A percentile compares a stretch with the other conserved stretches of the same genome.
These are phyloP conservation scores for Pithys albifrons DNA, from an alignment of 2,113 vertebrate species.

Conservation along the genomic window DNA sequence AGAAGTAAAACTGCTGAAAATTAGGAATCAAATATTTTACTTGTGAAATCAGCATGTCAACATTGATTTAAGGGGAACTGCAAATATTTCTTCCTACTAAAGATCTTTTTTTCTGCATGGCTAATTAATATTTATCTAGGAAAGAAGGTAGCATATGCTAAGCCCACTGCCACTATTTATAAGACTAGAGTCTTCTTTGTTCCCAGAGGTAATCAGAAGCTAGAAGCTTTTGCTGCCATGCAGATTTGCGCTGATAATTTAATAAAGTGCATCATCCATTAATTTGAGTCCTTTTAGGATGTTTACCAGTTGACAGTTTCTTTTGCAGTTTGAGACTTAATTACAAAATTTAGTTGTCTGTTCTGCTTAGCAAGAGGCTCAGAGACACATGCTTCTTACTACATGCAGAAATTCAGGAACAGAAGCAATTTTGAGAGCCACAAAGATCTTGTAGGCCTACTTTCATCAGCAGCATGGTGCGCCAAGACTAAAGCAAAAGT, in stretches of 20 bases:
- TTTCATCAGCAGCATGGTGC: neutral
- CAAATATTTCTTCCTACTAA: neutral
- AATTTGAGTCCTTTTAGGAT: slow-evolving; percentile 45
- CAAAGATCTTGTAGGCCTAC: neutral
- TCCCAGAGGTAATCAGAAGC: slow-evolving; percentile 45
- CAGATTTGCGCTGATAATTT: slow-evolving; percentile 55
- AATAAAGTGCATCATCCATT: slow-evolving; percentile 42
- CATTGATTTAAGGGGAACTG: neutral
- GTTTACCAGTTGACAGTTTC: slow-evolving; percentile 34
- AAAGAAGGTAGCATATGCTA: slow-evolving; percentile 48
- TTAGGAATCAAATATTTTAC: neutral
- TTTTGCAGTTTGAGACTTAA: neutral
- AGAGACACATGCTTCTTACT: neutral
- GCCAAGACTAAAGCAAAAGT: neutral
- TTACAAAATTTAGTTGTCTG: neutral
- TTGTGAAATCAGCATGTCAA: neutral
- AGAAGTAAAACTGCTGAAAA: neutral
- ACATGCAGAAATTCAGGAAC: neutral
- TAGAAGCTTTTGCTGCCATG: slow-evolving; percentile 39
- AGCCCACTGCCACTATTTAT: slow-evolving; percentile 58
- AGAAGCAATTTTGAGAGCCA: neutral
- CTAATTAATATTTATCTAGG: slow-evolving; percentile 60
- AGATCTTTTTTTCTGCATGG: neutral
- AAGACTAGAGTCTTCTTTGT: slow-evolving; percentile 44
- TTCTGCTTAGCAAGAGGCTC: slow-evolving; percentile 8